A percentile compares a stretch with the other conserved stretches of the same genome.
phyloP scores from a whole-genome alignment of 2,888 invertebrate genomes.

The Lasioglossum villosulum region DNA sequence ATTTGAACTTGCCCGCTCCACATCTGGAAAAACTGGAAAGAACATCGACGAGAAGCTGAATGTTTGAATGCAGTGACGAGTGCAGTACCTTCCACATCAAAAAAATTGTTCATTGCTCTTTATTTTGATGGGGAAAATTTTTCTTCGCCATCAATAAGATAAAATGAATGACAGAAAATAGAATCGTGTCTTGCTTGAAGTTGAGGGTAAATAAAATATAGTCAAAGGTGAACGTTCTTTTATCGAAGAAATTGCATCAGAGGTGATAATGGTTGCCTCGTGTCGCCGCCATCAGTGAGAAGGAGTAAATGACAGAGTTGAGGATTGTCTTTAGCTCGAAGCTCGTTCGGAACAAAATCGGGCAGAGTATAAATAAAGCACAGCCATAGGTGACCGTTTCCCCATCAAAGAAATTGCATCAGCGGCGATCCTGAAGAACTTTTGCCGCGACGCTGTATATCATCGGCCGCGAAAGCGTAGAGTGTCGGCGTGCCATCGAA shows the following conservation, averaged over 20 bases:
- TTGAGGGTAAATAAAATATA: neutral
- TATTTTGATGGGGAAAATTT: neutral
- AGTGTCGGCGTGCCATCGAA: constrained; percentile 13
- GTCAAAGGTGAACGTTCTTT: neutral
- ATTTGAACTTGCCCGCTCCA: neutral
- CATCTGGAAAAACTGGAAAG: neutral
- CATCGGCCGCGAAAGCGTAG: constrained; percentile 15
- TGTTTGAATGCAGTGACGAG: neutral
- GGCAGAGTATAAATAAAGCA: neutral
- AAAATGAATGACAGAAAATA: neutral
- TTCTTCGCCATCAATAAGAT: neutral
- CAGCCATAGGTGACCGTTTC: neutral
- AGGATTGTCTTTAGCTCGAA: neutral
- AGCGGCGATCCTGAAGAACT: neutral
- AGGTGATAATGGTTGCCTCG: neutral
- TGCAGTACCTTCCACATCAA: neutral
- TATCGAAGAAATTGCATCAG: neutral
- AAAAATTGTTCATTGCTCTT: neutral
- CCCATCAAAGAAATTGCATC: neutral
- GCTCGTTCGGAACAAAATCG: neutral
- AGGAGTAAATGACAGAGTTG: neutral
- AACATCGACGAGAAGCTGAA: neutral
- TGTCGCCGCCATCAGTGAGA: neutral
- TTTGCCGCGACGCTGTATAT: constrained; percentile 4
- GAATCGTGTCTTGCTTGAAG: neutral